Evolutionary conservation across 1,140 invertebrate species (phyloP), one percentile per base, ranked within the genome.

Genomic region (Oryctes rhinoceros): DNA sequence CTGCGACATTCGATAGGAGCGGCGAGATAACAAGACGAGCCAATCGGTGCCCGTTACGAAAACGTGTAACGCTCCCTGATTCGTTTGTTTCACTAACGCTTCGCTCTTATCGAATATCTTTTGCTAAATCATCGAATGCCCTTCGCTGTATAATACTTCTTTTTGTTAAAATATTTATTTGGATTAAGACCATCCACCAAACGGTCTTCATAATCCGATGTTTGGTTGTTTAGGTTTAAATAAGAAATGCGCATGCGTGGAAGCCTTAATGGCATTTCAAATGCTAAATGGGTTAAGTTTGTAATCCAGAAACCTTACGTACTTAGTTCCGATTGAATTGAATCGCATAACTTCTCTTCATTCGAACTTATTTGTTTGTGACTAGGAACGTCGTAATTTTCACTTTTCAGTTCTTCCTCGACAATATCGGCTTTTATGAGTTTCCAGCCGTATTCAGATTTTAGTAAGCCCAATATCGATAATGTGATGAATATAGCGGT

Each of bases 251-350:
- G 15, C 4, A 59, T 59, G 53, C n/a, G 9, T 18, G 39, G 39
- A 44, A 44, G 39, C 39, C 9, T 7, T 4, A 59, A 3, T 5
- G 5, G 5, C 4, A 59, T 15, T 59, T 10, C 5, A 44, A n/a
- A n/a, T n/a, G n/a, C n/a, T n/a, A n/a, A 49, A 49, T 49, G 6
- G n/a, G 48, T 13, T 49, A 15, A 49, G n/a, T 15, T 49, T 1
- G n/a, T 49, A 53, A 15, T 11, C 3, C 49, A 53, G 13, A 53
- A 53, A 18, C 15, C 6, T n/a, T 59, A 76, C 75, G 6, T 76
- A 76, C 75, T 76, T 49, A 76, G 47, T 76, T 76, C 75, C 5
- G 75, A 76, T 76, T 76, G 75, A 5, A 76, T 76, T 18, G 75
- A 76, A 76, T 47, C 37, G 37, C 75, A 76, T 13, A 76, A 20